Evolutionary conservation across 2,113 vertebrate species (phyloP), one percentile per base, ranked within the genome.

Genomic region (Gulo gulo): DNA sequence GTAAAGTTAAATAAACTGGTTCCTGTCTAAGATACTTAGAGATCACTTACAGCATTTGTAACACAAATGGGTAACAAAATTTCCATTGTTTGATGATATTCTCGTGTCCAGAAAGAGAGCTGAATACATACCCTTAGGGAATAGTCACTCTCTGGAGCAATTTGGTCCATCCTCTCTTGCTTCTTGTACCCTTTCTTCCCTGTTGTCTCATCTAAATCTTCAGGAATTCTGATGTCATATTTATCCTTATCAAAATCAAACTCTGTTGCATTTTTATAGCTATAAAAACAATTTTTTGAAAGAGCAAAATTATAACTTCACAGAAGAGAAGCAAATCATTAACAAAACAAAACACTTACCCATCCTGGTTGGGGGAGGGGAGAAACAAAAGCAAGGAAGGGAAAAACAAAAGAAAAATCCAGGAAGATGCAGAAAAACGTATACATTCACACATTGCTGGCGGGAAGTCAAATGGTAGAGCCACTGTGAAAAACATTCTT

Each of bases 191-290:
- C 99, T 96, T 98, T 99, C 84, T 96, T 98, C 34, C 98, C 99
- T 13, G 91, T 98, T 42, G 84, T 91, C 80, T 97, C 98, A 98
- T 99, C 99, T 78, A 99, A 99, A 52, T 99, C 99, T 50, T 99
- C 98, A 85, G 99, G 99, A 97, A 99, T 99, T 97, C 98, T 98
- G 92, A 99, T 99, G 94, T 99, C 99, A 0, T 99, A 99, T 93
- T 99, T 99, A 97, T 99, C 99, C 21, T 83, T 98, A 26, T 98
- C 97, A 97, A 99, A 99, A 97, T 99, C 99, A 98, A 99, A 99
- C 94, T 99, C 99, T 6, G 99, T 98, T 93, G 94, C 97, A n/a
- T 97, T 98, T 83, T 99, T 99, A 88, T 99, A 99, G 94, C 99
- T 99, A 94, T 57, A 97, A 96, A 97, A 97, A 63, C 21, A 73